Base-by-base conservation (phyloP, 2,113 vertebrate genomes). In the Archocentrus centrarchus region DNA sequence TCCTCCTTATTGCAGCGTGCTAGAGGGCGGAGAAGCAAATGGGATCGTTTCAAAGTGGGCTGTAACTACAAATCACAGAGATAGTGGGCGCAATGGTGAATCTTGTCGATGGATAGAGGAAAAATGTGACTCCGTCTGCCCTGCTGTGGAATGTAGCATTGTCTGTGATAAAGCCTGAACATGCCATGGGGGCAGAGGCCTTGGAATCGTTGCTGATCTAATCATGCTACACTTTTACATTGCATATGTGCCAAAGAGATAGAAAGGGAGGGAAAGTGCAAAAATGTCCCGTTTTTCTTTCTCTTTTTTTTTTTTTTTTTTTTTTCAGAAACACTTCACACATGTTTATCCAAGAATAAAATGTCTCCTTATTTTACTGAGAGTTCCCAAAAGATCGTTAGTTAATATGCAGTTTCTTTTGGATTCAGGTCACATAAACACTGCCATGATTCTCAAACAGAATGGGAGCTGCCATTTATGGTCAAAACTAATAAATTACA, bases 21-120 rank as follows among this genome's bases (percentile, higher is more conserved):
- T 70, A 59, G 77, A 86, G 44, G 77, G 61, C 70, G 80, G 24
- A 80, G 59, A 82, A 1, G 27, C 35, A 87, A 75, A 75, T 55
- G 30, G 59, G 27, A 61, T 47, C 24, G 50, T 88, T 84, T 91
- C 50, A 80, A 86, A 85, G 83, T 63, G 79, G 57, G 47, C 55
- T 85, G 82, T 70, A 88, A 75, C 86, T 85, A 93, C 87, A 93
- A 93, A 87, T 93, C 81, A 90, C 50, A 77, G 60, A 92, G 91
- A 89, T 90, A 86, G 81, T 79, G 68, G 62, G 70, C 13, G 7
- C 79, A 85, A 84, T 61, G 77, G 81, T 91, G 91, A 92, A 93
- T 93, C 91, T 88, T 85, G 78, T 27, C n/a, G 11, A 82, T 50
- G 62, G 75, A 90, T 59, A 77, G 73, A 77, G 77, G 41, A 84